Evolutionary conservation across 2,113 vertebrate species (phyloP), one percentile per base, ranked within the genome.

Genomic region (Sander vitreus): DNA sequence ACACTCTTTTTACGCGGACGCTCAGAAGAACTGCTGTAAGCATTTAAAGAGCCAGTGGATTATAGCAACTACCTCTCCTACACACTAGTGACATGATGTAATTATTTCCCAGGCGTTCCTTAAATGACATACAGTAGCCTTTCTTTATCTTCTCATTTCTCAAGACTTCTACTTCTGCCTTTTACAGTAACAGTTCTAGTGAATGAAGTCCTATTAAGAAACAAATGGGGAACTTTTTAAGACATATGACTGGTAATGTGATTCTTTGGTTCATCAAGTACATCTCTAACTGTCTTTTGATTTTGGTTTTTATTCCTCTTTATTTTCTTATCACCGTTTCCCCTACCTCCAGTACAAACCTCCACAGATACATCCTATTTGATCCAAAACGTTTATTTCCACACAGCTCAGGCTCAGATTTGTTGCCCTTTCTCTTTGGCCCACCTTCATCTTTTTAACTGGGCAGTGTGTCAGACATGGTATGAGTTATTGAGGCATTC

Each of bases 401-500:
- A 43, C 33, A 2, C 30, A 78, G 72, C 23, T 68, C 59, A 43
- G 45, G n/a, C 43, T 73, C 36, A 69, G 81, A 62, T 86, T 73
- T 80, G 78, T 77, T 71, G 67, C 80, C 67, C 62, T 57, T 85
- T 85, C 79, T 73, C 59, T 70, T 15, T 11, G 70, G n/a, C 21
- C 18, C 77, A 85, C 69, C 79, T 88, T 80, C 72, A 55, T 73
- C 18, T 77, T 76, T 85, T 73, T 73, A 81, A 80, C 76, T 58
- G 77, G 83, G 76, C 78, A 87, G 77, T 54, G 83, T 86, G 88
- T 90, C 86, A 90, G 78, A 81, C 73, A 72, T 19, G 77, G 48
- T 78, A 51, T 88, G 92, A 91, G 70, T 92, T 87, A 92, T 53
- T 88, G 85, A 89, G 89, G 81, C 82, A 76, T 91, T 93, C 80